phyloP scores from a whole-genome alignment of 2,888 invertebrate species.

The Temnothorax ravouxi region DNA sequence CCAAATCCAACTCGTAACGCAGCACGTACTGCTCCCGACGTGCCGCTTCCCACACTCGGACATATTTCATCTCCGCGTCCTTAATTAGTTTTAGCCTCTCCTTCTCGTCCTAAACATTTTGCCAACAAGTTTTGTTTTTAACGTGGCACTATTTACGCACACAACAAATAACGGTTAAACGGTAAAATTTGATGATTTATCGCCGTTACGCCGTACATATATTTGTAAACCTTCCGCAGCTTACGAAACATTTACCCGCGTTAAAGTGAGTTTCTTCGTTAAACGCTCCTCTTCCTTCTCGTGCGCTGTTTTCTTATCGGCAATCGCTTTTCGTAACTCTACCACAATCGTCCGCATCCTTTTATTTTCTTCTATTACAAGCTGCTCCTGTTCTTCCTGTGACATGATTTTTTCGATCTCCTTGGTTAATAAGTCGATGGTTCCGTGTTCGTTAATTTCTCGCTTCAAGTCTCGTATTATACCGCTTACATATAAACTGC shows the following conservation, averaged over 20 bases:
- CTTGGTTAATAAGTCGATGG: constrained; percentile 73
- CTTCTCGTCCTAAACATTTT: constrained; percentile 67
- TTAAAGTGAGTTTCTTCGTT: constrained; percentile 65
- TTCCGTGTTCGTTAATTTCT: constrained; percentile 73
- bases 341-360: constrained; percentile 60
- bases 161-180: constrained; percentile 6
- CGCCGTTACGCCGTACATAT: neutral
- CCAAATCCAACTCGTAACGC: constrained; percentile 78
- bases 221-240: neutral
- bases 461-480: constrained; percentile 75
- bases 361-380: constrained; percentile 67
- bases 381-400: constrained; percentile 69
- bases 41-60: constrained; percentile 83
- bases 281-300: constrained; percentile 68
- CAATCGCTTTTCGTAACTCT: constrained; percentile 67
- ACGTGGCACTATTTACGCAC: neutral
- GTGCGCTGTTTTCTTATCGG: constrained; percentile 65
- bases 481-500: constrained; percentile 74
- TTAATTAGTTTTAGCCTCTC: constrained; percentile 76
- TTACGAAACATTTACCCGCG: constrained; percentile 67
- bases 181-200: constrained; percentile 29
- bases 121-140: constrained; percentile 34
- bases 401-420: constrained; percentile 72
- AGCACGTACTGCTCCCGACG: constrained; percentile 84
- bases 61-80: constrained; percentile 77